Evolutionary conservation across 2,888 invertebrate species (phyloP).

Genomic region (Acleris literana): DNA sequence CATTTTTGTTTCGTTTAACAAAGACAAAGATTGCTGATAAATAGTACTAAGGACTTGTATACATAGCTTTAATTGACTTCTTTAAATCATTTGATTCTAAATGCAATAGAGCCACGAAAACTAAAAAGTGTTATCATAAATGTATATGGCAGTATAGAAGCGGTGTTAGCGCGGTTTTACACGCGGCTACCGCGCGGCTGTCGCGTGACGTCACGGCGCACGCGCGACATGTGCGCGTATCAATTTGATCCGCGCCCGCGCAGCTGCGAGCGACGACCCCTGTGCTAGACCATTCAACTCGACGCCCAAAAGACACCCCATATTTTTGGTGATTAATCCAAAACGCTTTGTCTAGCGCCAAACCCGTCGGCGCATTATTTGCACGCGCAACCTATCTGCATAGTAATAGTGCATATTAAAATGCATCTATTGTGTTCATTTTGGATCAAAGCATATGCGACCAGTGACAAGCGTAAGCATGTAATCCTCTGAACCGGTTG

Average conservation of each 20-base stretch:
- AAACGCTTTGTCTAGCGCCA: conserved; percentile 70
- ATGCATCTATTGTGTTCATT: conserved; percentile 57
- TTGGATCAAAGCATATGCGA: conserved; percentile 39
- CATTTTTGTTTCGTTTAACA: no score
- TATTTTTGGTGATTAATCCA: conserved; percentile 74
- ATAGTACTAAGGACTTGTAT: no score
- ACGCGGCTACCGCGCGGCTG: conserved; percentile 41
- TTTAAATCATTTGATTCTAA: no score
- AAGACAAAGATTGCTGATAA: no score
- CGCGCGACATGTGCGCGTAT: conserved; percentile 66
- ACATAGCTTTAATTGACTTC: no score
- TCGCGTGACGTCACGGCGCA: conserved; percentile 62
- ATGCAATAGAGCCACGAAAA: background rate
- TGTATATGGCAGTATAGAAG: conserved; percentile 21
- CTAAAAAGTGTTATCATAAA: background rate
- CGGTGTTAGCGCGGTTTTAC: conserved; percentile 26
- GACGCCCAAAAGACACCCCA: conserved; percentile 62
- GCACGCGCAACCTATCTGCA: conserved; percentile 69
- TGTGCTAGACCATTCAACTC: conserved; percentile 52
- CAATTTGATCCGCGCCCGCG: conserved; percentile 76
- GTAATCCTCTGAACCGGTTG: conserved; percentile 54
- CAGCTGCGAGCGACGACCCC: conserved; percentile 78
- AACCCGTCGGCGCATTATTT: conserved; percentile 62
- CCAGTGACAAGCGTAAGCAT: conserved; percentile 42
- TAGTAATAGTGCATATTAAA: conserved; percentile 63